Base-by-base conservation (phyloP, 2,888 invertebrate genomes). In the Calliphora vomitoria region DNA sequence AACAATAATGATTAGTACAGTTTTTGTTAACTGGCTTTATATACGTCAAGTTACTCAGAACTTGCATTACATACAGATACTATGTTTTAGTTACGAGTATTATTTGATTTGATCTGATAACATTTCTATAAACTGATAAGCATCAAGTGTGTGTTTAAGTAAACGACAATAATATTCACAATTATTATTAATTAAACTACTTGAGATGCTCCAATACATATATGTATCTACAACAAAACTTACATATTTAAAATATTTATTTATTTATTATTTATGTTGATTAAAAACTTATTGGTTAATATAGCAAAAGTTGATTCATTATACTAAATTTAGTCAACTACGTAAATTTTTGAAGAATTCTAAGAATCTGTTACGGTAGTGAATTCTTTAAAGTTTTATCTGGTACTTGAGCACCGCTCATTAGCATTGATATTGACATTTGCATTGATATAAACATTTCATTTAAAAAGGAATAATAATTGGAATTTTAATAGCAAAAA, bases 61-160 rank as follows among this genome's bases (percentile, higher is more conserved):
- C 69, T 41, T 76, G n/a, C 55, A n/a, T 25, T 50, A 44, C 10
- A 38, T 11, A 38, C 18, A 44, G 13, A 58, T n/a, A 38, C n/a
- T n/a, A 44, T 60, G 8, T 60, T 50, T 83, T 4, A 20, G 20
- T 66, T 47, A 15, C 1, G 25, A 25, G 25, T 25, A 25, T 25
- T 25, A 25, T 25, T 25, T n/a, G 35, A 41, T 76, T 76, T 76
- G 55, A 55, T 76, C 4, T 76, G 85, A 81, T 86, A 82, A 78
- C 15, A 38, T 79, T 86, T 47, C 58, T 10, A 62, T 74, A 35
- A 86, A 79, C 15, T 68, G 86, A 68, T 86, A 76, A 76, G 3
- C 15, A 55, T 78, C 50, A 72, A 78, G 78, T 86, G 64, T 13
- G 38, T 66, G 62, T 35, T 18, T 62, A 44, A 41, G 44, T 11